Evolutionary conservation across 2,888 invertebrate genomes (phyloP).

Genomic region (Azorinus chamasolen): DNA sequence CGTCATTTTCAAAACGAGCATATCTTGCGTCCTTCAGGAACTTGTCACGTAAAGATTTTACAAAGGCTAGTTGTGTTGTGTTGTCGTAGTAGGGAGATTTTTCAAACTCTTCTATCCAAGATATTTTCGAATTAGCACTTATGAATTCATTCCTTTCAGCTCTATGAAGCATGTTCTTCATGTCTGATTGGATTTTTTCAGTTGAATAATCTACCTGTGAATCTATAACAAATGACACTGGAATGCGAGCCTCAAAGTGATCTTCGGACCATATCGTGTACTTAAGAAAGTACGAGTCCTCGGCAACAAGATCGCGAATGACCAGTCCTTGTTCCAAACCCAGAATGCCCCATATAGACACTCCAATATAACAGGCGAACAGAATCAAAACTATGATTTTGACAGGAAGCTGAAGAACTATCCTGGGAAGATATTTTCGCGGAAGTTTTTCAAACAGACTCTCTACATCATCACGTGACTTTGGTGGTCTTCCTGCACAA

Average conservation of each 20-base stretch:
- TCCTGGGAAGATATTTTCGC: constrained; percentile 53
- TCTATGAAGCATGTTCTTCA: not conserved
- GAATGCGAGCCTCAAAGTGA: constrained; percentile 43
- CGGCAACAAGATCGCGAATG: constrained; percentile 67
- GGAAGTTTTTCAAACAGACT: constrained; percentile 70
- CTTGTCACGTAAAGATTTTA: not conserved
- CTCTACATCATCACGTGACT: constrained; percentile 57
- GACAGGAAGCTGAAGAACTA: constrained; percentile 51
- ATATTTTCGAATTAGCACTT: not conserved
- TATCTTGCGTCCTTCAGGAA: constrained; percentile 21
- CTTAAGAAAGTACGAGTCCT: constrained; percentile 69
- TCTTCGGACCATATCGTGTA: constrained; percentile 51
- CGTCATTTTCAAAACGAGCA: constrained; percentile 41
- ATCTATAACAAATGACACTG: constrained; percentile 4
- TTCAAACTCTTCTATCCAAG: constrained; percentile 2
- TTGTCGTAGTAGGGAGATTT: not conserved
- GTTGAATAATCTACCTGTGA: not conserved
- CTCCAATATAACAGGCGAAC: constrained; percentile 68
- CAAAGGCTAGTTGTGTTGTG: constrained; percentile 1
- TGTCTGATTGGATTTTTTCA: not conserved
- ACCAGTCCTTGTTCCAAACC: constrained; percentile 71
- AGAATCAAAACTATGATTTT: constrained; percentile 66
- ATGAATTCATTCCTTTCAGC: not conserved
- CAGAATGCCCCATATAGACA: constrained; percentile 71
- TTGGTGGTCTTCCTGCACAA: constrained; percentile 64